phyloP scores from a whole-genome alignment of 2,888 invertebrate species.

The Rapana venosa region DNA sequence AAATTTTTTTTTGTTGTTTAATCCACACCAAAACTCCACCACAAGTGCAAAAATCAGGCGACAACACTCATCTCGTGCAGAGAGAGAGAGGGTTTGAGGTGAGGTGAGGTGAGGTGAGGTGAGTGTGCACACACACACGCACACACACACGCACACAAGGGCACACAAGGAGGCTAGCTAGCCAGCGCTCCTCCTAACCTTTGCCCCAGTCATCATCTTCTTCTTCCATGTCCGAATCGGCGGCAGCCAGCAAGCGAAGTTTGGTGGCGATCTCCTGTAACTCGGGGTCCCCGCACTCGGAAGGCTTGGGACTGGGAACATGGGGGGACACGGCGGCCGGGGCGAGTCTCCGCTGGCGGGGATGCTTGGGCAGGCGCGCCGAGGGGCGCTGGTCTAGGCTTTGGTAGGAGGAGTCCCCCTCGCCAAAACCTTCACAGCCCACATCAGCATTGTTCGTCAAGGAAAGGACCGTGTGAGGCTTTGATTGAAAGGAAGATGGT shows the following conservation, averaged over 20 bases:
- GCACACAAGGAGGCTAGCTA: background rate
- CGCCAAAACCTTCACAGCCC: constrained; percentile 29
- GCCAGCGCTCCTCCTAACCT: background rate
- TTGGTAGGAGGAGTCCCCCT: constrained; percentile 15
- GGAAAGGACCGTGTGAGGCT: background rate
- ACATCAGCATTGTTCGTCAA: background rate
- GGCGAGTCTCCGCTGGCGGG: background rate
- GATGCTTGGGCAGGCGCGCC: background rate
- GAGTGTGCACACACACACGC: too few relatives aligned
- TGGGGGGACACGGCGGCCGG: too few relatives aligned
- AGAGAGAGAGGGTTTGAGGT: too few relatives aligned
- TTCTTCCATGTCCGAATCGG: constrained; percentile 62
- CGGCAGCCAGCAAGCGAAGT: constrained; percentile 62
- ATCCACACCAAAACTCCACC: too few relatives aligned
- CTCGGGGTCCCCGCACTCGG: constrained; percentile 59
- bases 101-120: too few relatives aligned
- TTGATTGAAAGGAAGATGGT: background rate
- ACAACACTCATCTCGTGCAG: too few relatives aligned
- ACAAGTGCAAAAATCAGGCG: too few relatives aligned
- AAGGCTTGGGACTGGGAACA: background rate
- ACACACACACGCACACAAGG: too few relatives aligned
- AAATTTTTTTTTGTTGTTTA: too few relatives aligned
- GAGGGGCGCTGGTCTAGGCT: background rate
- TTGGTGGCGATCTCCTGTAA: constrained; percentile 67
- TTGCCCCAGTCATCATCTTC: constrained; percentile 43